Conservation (phyloP, 2,888 invertebrate genomes). For the Siphlonurus alternatus region DNA sequence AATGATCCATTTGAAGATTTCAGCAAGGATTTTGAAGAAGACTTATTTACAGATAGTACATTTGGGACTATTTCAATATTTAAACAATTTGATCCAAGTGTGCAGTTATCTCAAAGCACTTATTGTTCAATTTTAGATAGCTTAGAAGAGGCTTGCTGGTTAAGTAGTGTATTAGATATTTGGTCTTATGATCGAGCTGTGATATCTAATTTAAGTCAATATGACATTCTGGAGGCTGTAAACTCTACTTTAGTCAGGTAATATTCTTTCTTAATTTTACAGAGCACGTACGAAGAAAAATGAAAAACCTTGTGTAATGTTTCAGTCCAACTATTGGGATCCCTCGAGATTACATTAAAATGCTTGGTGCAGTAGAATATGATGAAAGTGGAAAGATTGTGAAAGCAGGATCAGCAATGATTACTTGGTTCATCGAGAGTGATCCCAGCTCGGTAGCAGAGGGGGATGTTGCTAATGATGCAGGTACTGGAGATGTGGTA, state of each 20-base stretch:
- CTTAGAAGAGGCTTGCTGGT: slow-evolving; percentile 39
- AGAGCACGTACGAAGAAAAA: too few species aligned
- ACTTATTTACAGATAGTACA: neutral
- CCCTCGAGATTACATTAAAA: slow-evolving; percentile 39
- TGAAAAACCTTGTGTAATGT: too few species aligned
- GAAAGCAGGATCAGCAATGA: slow-evolving; percentile 37
- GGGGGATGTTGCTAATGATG: slow-evolving; percentile 47
- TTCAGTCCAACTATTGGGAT: slow-evolving; percentile 50
- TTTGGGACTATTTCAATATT: neutral
- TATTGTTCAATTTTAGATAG: slow-evolving; percentile 46
- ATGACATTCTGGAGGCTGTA: slow-evolving; percentile 42
- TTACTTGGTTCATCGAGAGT: neutral
- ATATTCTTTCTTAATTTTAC: slow-evolving; percentile 16
- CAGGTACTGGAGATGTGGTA: slow-evolving; percentile 62
- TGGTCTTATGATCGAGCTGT: slow-evolving; percentile 42
- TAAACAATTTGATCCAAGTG: slow-evolving; percentile 36
- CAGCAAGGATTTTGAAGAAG: neutral
- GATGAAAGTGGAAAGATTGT: slow-evolving; percentile 43
- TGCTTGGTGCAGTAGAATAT: slow-evolving; percentile 41
- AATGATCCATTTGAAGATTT: neutral
- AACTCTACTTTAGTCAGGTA: slow-evolving; percentile 36
- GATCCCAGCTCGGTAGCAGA: neutral
- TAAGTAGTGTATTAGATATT: slow-evolving; percentile 47
- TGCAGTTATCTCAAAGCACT: slow-evolving; percentile 35
- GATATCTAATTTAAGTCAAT: slow-evolving; percentile 35